phyloP scores from a whole-genome alignment of 2,797 vertebrate species.

The Naso thynnoides region DNA sequence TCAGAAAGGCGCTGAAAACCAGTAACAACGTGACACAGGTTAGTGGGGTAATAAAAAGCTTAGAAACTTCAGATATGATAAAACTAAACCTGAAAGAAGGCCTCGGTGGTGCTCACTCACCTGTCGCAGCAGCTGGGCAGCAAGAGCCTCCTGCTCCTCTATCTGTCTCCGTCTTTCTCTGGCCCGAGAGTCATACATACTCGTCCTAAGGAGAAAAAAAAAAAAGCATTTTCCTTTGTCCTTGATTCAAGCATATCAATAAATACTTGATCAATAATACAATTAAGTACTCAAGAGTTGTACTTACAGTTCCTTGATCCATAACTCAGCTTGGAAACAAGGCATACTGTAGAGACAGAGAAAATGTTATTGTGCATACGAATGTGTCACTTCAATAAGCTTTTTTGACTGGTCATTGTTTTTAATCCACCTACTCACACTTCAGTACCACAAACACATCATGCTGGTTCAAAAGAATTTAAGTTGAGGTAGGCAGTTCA shows the following conservation, averaged over 20 bases:
- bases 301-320: conserved; percentile 99
- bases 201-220: conserved; percentile 84
- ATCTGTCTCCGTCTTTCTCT: conserved; percentile 93
- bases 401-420: not conserved
- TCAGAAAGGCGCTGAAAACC: conserved; percentile 86
- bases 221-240: rapidly evolving
- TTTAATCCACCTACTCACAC: not conserved
- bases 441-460: too few species aligned
- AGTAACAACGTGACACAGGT: conserved; percentile 18
- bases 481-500: too few species aligned
- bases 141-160: conserved; percentile 91
- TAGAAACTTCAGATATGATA: not conserved
- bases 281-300: not conserved
- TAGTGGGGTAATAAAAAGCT: not conserved
- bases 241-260: not conserved
- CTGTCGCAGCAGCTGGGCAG: conserved; percentile 90
- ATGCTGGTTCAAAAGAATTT: too few species aligned
- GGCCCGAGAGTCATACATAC: conserved; percentile 94
- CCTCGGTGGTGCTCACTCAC: conserved; percentile 71
- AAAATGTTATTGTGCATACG: not conserved
- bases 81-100: not conserved
- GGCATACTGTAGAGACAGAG: conserved; percentile 80
- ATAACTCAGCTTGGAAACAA: conserved; percentile 94
- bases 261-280: not conserved
- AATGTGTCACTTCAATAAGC: not conserved